phyloP scores from a whole-genome alignment of 2,113 vertebrate genomes.

The Carassius auratus region DNA sequence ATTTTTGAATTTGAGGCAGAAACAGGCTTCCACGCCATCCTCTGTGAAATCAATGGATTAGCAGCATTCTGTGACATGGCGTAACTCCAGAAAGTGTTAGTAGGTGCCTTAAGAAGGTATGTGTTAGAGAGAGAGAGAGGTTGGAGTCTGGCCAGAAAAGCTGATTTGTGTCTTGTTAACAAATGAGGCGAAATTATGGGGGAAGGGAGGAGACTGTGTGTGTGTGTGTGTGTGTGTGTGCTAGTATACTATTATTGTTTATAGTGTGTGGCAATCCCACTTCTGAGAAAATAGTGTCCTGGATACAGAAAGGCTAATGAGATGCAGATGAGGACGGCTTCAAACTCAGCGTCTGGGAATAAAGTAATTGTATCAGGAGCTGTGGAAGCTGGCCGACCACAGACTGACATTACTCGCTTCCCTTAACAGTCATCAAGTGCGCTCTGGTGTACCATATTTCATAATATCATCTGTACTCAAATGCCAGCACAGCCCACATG shows the following conservation, averaged over 20 bases:
- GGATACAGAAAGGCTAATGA: slow-evolving; percentile 32
- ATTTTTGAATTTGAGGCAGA: neutral
- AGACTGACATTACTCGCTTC: neutral
- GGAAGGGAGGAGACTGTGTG: slow-evolving; percentile 39
- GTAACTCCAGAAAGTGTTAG: neutral
- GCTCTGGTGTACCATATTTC: slow-evolving; percentile 49
- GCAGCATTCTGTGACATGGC: neutral
- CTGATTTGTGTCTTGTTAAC: slow-evolving; percentile 56
- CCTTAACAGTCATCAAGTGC: slow-evolving; percentile 47
- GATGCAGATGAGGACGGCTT: slow-evolving; percentile 35
- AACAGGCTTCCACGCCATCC: neutral
- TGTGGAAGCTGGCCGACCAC: neutral
- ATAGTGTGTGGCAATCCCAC: slow-evolving; percentile 50
- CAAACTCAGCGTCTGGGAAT: neutral
- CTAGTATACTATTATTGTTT: slow-evolving; percentile 53
- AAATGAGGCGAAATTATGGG: slow-evolving; percentile 12
- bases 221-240: neutral
- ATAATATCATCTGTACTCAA: slow-evolving; percentile 56
- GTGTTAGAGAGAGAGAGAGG: neutral
- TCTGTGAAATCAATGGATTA: neutral
- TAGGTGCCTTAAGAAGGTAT: neutral
- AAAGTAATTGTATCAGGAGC: neutral
- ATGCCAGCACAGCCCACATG: slow-evolving; percentile 56
- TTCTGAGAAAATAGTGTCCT: slow-evolving; percentile 23
- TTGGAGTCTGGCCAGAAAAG: slow-evolving; percentile 41